Base-by-base conservation (phyloP, 2,888 invertebrate species). In the Microdon myrmicae region DNA sequence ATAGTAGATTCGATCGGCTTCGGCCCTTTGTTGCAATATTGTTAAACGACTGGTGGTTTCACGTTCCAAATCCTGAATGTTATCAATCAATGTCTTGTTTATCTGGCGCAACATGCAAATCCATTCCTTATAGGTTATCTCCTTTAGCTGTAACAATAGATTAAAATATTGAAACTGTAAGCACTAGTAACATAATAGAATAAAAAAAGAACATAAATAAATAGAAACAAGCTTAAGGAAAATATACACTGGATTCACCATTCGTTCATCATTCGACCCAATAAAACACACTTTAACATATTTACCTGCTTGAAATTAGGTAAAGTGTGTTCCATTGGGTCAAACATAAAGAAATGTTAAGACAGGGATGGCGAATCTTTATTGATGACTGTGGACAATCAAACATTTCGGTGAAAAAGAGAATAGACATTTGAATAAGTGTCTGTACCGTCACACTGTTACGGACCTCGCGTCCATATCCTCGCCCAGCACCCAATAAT, bases 81-180 rank as follows among this genome's bases (percentile, higher is more conserved):
- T 85, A 47, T 79, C 80, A 7, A 87, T 83, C 34, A 88, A 74
- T 74, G 85, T 81, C 41, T 81, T 78, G 73, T 87, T 88, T 68
- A 87, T 85, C 38, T 85, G 83, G 1, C 82, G 81, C 49, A 87
- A 75, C 72, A 86, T 83, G 34, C 80, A 80, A n/a, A 87, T 83
- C 87, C 87, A 87, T 69, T 85, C 83, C 19, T 72, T 81, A 74
- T 77, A 86, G 74, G 87, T 82, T 25, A 83, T 79, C 67, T 87
- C 79, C 75, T 89, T 88, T 69, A 85, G 80, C 89, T 90, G 72
- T 3, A 76, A 74, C 8, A 37, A 14, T 2, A 6, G 25, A 16
- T 10, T 17, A 22, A 17, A 34, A 25, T 38, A 4, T 9, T 12
- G 8, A 8, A 14, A 4, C 10, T 19, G 7, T 7, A 25, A 25